Evolutionary conservation across 2,888 invertebrate species (phyloP).

Genomic region (Branchipolynoe longqiensis): DNA sequence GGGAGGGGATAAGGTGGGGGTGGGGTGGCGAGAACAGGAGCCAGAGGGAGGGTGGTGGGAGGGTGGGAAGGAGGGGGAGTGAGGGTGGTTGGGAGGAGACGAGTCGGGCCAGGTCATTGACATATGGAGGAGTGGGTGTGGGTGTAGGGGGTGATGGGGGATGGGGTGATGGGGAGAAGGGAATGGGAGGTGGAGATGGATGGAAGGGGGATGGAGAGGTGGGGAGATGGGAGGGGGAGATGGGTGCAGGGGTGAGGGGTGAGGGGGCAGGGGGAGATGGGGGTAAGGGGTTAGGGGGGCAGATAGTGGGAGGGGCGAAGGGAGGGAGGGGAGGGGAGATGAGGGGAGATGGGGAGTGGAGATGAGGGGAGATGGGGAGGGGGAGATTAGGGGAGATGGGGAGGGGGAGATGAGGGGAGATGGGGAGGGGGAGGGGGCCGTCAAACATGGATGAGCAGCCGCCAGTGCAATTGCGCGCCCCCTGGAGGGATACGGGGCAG

Average conservation of each 20-base stretch:
- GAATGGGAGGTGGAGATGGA: neutral
- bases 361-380: neutral
- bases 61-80: too few relatives aligned
- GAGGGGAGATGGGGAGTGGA: neutral
- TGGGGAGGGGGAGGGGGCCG: neutral
- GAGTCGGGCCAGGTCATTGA: too few relatives aligned
- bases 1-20: too few relatives aligned
- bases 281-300: neutral
- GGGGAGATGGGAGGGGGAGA: neutral
- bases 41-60: too few relatives aligned
- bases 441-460: constrained; percentile 29
- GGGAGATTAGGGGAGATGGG: neutral
- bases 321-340: neutral
- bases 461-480: neutral
- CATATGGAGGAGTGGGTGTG: neutral
- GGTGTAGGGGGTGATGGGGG: neutral
- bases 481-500: neutral
- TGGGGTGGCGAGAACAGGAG: too few relatives aligned
- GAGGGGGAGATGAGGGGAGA: neutral
- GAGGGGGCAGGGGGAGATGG: neutral
- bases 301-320: neutral
- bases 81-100: too few relatives aligned
- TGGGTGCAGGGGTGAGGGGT: neutral
- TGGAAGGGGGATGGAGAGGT: neutral
- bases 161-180: neutral